Base-by-base conservation (phyloP, 2,113 vertebrate species). In the Dinomys branickii region DNA sequence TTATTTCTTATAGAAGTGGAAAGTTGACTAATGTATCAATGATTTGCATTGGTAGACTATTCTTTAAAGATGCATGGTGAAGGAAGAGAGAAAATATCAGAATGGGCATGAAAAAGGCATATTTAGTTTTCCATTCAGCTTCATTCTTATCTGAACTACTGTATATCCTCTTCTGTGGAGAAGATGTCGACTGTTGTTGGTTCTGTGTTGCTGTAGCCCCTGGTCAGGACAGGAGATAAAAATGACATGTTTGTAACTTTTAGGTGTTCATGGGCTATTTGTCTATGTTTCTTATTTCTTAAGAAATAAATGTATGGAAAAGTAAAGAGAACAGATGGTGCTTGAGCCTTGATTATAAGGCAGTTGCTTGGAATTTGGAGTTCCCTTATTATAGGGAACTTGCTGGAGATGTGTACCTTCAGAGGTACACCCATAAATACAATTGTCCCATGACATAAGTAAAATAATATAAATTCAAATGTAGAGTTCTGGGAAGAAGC, bases 241-340 rank as follows among this genome's bases (percentile, higher is more conserved):
- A 84, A 87, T 67, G 16, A 17, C 59, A 73, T 12, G 1, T 50
- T 85, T 28, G 28, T 80, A 80, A 77, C 58, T 77, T 85, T 95
- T 56, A 87, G 59, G 17, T 71, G 1, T 0, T 61, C 81, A 75
- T 88, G 20, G 58, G 9, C 12, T 85, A 20, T 94, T 59, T 92
- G 26, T 69, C 83, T 61, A 89, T 87, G 30, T 59, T 82, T 30
- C 52, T 69, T 92, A 44, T 95, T 80, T 81, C 61, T 92, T n/a
- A 83, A 90, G 58, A 95, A 93, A 92, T 28, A 92, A 61, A 90
- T 11, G 82, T 52, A 17, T 59, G 52, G 14, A 88, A 91, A 94
- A 63, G 2, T 87, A 83, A 92, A 81, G 54, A 41, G 54, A 41
- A 69, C 65, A 94, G 20, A 58, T 82, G 20, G 7, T 84, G 38